Evolutionary conservation across 2,888 invertebrate species (phyloP), one percentile per base, ranked within the genome.

Genomic region (Galeruca laticollis): DNA sequence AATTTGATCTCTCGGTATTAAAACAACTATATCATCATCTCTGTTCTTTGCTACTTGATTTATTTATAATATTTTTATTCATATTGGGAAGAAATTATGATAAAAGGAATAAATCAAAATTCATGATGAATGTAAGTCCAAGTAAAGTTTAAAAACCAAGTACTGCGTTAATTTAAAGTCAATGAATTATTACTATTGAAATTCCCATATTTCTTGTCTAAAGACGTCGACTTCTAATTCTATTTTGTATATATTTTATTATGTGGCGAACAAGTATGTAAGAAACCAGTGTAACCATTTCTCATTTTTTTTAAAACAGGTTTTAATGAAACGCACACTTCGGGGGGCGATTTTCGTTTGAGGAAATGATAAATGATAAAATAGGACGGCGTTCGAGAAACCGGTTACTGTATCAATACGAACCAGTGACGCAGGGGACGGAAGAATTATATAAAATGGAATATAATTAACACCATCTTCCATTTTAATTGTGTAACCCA

Each of bases 321-420:
- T 69, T 64, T 64, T 54, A 69, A 52, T 60, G 43, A 64, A 69
- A 60, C 60, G 54, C 65, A 52, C 65, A 65, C 60, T 69, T 65
- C 64, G 47, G 54, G 65, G 37, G 56, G 54, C 54, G 47, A 37
- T 65, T 69, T 69, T 60, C 56, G 60, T 64, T 64, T 60, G 54
- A 65, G 54, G 65, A 65, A 69, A 69, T 64, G 69, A 69, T 65
- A 65, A 69, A 69, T 60, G 69, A 69, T 65, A 65, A 69, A 65
- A 71, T 65, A 52, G 59, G 59, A 76, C 73, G 79, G 78, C 73
- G 77, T 80, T 74, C 79, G 74, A 78, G 79, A 79, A 60, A 79
- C 80, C 77, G 76, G 80, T 80, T 78, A 69, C 57, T 47, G 33
- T 31, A 57, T 33, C 56, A 35, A 33, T 21, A 57, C 13, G n/a